phyloP scores from a whole-genome alignment of 2,113 vertebrate genomes.

The Fulmarus glacialis region DNA sequence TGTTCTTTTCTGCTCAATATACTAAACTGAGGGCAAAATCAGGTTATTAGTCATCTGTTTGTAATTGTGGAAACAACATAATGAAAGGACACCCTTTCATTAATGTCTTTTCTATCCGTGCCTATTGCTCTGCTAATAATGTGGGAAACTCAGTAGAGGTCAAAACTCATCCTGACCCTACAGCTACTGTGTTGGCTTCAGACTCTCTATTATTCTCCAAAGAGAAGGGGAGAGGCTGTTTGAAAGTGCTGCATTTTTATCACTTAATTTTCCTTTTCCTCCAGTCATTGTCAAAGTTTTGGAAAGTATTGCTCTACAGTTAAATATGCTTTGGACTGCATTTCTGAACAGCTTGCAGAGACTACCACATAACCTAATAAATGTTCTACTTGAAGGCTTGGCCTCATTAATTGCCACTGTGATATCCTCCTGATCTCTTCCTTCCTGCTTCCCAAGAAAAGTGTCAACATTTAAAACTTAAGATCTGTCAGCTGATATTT shows the following conservation, averaged over 20 bases:
- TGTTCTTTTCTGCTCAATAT: neutral
- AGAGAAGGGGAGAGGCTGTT: neutral
- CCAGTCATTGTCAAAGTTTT: neutral
- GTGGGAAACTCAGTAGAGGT: constrained; percentile 11
- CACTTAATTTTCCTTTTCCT: constrained; percentile 1
- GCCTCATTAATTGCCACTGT: constrained; percentile 7
- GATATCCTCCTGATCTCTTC: constrained; percentile 31
- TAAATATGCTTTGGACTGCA: constrained; percentile 5
- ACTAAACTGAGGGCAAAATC: neutral
- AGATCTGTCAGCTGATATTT: neutral
- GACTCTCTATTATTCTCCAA: neutral
- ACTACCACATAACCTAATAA: constrained; percentile 15
- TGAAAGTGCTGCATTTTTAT: neutral
- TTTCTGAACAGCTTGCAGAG: constrained; percentile 41
- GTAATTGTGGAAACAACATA: neutral
- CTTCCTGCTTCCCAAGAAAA: constrained; percentile 31
- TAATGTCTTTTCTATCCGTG: neutral
- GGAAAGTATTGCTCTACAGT: neutral
- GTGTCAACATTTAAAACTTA: constrained; percentile 19
- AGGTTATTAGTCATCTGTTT: neutral
- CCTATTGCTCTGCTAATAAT: neutral
- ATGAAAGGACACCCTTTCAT: neutral
- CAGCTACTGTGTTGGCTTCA: neutral
- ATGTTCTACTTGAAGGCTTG: constrained; percentile 35
- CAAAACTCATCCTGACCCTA: constrained; percentile 25